A percentile compares a stretch with the other conserved stretches of the same genome.
These are phyloP conservation scores for Polydrusus tereticollis DNA, from an alignment of 2,888 invertebrate genomes.

Conservation along the genomic window DNA sequence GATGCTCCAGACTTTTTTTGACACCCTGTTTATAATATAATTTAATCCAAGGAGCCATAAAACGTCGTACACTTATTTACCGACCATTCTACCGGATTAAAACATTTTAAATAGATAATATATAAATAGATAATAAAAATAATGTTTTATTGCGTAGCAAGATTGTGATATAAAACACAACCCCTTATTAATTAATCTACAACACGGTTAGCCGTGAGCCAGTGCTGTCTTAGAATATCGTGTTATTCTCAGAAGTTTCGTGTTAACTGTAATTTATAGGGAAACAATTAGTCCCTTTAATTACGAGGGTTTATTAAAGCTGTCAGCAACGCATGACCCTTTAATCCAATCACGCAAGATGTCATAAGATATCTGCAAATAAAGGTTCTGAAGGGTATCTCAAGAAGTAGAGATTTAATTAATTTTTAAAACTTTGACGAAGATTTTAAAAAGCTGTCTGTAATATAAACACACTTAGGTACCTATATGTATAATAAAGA, in stretches of 20 bases:
- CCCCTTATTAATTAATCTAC: not conserved
- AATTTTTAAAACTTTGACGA: not conserved
- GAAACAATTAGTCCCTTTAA: not conserved
- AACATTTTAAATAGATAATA: no score
- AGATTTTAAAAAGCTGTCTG: not conserved
- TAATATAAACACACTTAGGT: not conserved
- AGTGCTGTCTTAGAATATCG: not conserved
- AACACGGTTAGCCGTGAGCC: not conserved
- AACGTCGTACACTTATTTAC: no score
- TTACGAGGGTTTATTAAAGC: slow-evolving; percentile 2
- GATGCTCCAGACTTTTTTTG: no score
- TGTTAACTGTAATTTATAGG: slow-evolving; percentile 1
- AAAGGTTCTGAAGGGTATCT: not conserved
- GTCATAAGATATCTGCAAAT: slow-evolving; percentile 1
- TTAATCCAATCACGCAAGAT: slow-evolving; percentile 4
- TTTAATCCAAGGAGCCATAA: no score
- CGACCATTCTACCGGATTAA: no score
- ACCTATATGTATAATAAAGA: no score
- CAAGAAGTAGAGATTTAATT: not conserved
- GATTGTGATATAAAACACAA: not conserved
- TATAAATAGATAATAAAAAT: no score
- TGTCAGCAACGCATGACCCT: not conserved
- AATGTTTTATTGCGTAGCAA: no score
- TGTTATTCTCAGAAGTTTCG: not conserved
- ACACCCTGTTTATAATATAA: no score